Percentiles rank a stretch among this genome's conserved stretches.
Evolutionary conservation across 2,888 invertebrate species (phyloP).

Genomic region (Muschampia plurimacula): DNA sequence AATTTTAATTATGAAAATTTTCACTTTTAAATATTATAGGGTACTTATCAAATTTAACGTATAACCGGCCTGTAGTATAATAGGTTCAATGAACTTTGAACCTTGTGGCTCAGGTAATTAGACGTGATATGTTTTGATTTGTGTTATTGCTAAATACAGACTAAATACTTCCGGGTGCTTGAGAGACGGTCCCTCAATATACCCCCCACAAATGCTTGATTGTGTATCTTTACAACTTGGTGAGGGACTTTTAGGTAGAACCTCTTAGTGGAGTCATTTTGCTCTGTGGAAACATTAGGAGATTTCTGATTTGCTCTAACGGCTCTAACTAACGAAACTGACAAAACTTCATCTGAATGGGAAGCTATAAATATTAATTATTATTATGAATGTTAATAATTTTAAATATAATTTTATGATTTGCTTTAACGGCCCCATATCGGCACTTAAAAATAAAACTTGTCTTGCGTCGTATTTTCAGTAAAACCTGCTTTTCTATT

Average conservation of each 20-base stretch:
- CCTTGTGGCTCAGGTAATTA: neutral
- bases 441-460: too few relatives aligned
- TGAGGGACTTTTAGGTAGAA: neutral
- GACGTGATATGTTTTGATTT: neutral
- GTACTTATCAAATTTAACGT: neutral
- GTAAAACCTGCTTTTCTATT: too few relatives aligned
- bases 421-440: too few relatives aligned
- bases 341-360: neutral
- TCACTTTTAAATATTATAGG: too few relatives aligned
- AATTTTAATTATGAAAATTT: too few relatives aligned
- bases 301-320: neutral
- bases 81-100: neutral
- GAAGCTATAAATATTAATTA: too few relatives aligned
- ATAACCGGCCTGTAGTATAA: neutral
- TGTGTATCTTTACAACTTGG: slow-evolving; percentile 1
- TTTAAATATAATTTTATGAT: too few relatives aligned
- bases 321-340: neutral
- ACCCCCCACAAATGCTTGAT: neutral
- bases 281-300: neutral
- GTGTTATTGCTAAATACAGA: neutral
- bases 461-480: too few relatives aligned
- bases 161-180: neutral
- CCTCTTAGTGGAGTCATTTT: neutral
- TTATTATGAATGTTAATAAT: too few relatives aligned
- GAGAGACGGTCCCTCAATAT: neutral